Conservation (phyloP, 2,797 vertebrate genomes). For the Chelon labrosus region DNA sequence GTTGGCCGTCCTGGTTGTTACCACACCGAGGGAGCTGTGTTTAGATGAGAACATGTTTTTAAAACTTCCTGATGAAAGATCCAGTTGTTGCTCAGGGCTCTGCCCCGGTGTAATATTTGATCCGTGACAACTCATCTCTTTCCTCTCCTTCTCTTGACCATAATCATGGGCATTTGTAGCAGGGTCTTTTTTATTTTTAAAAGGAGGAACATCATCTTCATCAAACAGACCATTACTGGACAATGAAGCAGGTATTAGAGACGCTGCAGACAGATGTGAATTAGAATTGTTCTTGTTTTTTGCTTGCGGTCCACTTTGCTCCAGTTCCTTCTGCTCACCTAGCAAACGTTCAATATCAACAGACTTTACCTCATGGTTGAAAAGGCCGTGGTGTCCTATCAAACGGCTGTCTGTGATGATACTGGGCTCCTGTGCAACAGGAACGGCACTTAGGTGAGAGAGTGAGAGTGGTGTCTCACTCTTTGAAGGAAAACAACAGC, state of each 20-base stretch:
- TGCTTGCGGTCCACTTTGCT: constrained; percentile 9
- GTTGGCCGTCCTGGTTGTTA: constrained; percentile 15
- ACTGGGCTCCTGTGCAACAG: constrained; percentile 71
- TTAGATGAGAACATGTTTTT: constrained; percentile 41
- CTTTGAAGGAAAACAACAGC: constrained; percentile 33
- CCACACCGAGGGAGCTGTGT: constrained; percentile 13
- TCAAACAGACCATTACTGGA: constrained; percentile 26
- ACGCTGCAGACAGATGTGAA: constrained; percentile 23
- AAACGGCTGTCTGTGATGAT: constrained; percentile 90
- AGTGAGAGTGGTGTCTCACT: constrained; percentile 54
- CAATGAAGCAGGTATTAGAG: constrained; percentile 11
- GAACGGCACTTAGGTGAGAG: constrained; percentile 48
- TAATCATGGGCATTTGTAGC: constrained; percentile 16
- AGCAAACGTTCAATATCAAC: constrained; percentile 88
- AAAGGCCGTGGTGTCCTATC: constrained; percentile 88
- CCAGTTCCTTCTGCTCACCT: constrained; percentile 66
- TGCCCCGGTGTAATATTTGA: constrained; percentile 58
- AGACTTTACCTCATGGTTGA: constrained; percentile 91
- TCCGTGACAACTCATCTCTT: constrained; percentile 28
- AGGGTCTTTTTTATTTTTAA: constrained; percentile 22
- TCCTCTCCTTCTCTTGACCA: constrained; percentile 27
- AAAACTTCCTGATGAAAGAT: constrained; percentile 60
- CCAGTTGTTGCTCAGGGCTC: constrained; percentile 37
- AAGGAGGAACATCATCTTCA: constrained; percentile 23
- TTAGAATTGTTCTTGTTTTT: constrained; percentile 32